Evolutionary conservation across 2,113 vertebrate genomes (phyloP).

Genomic region (Dasypus novemcinctus): DNA sequence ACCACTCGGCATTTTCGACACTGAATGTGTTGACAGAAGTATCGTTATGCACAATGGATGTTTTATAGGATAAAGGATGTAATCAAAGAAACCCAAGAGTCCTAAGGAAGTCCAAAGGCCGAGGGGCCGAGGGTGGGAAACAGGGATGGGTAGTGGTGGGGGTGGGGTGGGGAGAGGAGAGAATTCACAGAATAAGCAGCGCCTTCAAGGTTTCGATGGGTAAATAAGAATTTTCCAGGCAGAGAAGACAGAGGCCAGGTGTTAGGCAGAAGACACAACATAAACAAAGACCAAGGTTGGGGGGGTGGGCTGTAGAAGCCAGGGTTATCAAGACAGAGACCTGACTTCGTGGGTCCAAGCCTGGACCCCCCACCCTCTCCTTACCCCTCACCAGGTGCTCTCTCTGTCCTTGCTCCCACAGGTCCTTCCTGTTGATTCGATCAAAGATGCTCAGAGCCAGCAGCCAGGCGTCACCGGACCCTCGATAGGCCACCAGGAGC

Average conservation of each 20-base stretch:
- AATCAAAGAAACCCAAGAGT: neutral
- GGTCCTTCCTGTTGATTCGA: slow-evolving; percentile 63
- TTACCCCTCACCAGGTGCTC: slow-evolving; percentile 59
- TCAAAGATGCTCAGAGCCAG: slow-evolving; percentile 53
- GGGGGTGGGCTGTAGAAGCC: no score
- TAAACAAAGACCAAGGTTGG: neutral
- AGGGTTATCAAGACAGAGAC: neutral
- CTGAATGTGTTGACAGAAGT: neutral
- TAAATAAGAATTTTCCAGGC: neutral
- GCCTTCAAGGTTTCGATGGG: neutral
- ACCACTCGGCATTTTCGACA: neutral
- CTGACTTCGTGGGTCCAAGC: neutral
- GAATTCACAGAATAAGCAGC: neutral
- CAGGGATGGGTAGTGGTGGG: no score
- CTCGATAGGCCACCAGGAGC: slow-evolving; percentile 29
- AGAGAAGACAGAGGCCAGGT: neutral
- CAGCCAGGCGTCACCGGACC: slow-evolving; percentile 38
- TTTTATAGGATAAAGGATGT: neutral
- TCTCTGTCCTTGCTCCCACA: slow-evolving; percentile 57
- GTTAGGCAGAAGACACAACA: neutral
- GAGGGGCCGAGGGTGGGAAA: no score
- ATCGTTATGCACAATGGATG: no score
- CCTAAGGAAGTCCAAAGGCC: neutral
- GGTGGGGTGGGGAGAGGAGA: no score
- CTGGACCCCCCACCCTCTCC: neutral